Conservation (phyloP, 1,140 invertebrate species). For the Cryptotermes secundus region DNA sequence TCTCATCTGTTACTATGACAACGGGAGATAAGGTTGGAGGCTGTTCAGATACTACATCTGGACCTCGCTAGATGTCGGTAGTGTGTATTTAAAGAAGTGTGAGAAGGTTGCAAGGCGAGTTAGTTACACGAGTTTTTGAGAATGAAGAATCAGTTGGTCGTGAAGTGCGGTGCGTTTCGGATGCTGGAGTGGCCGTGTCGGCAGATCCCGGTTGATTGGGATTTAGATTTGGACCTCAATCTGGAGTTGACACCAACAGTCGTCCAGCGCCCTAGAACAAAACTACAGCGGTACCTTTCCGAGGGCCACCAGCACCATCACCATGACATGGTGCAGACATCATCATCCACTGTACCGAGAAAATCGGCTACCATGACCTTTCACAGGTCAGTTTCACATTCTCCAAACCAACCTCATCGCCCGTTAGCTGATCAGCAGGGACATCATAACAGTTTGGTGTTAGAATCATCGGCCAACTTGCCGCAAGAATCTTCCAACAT, state of each 20-base stretch:
- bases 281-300: conserved; percentile 36
- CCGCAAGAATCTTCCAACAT: not conserved
- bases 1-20: not conserved
- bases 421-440: not conserved
- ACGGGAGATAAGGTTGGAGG: conserved; percentile 1
- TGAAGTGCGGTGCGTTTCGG: conserved; percentile 21
- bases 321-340: not conserved
- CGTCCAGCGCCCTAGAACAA: conserved; percentile 6
- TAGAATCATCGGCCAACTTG: not conserved
- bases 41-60: not conserved
- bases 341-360: conserved; percentile 28
- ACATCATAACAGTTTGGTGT: not conserved
- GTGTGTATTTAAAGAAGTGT: not conserved
- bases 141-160: conserved; percentile 18
- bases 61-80: not conserved
- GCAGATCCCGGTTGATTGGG: conserved; percentile 34
- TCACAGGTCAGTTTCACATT: conserved; percentile 22
- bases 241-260: conserved; percentile 33
- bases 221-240: conserved; percentile 34
- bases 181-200: conserved; percentile 29
- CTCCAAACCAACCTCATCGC: not conserved
- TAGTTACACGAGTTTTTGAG: not conserved
- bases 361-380: conserved; percentile 36
- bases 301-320: conserved; percentile 34
- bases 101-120: conserved; percentile 1